Evolutionary conservation across 2,797 vertebrate species (phyloP).

Genomic region (Bovichtus diacanthus): DNA sequence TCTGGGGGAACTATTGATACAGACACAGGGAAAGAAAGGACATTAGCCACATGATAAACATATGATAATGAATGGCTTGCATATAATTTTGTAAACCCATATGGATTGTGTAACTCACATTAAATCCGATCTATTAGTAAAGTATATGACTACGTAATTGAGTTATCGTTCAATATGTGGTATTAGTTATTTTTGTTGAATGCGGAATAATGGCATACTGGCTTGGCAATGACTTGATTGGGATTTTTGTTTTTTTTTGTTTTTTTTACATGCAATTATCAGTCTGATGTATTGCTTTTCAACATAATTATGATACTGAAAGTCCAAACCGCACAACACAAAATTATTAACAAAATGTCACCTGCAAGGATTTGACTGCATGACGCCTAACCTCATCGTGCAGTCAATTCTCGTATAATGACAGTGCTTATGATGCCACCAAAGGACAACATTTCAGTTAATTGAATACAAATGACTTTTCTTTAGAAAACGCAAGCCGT

Average conservation of each 20-base stretch:
- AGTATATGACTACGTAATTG: not conserved
- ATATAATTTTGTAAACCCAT: not conserved
- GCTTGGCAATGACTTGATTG: not conserved
- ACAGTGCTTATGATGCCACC: conserved; percentile 23
- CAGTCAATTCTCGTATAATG: conserved; percentile 28
- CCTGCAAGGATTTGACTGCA: conserved; percentile 19
- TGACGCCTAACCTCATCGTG: conserved; percentile 9
- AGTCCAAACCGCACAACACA: not conserved
- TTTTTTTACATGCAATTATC: not conserved
- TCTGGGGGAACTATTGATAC: conserved; percentile 92
- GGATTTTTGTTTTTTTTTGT: too few species aligned
- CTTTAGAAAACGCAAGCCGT: conserved; percentile 18
- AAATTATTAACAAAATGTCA: conserved; percentile 11
- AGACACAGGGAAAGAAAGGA: conserved; percentile 31
- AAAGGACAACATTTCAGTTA: not conserved
- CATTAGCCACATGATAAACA: conserved; percentile 10
- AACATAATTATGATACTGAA: not conserved
- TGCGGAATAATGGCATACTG: not conserved
- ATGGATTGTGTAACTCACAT: not conserved
- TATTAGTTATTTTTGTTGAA: not conserved
- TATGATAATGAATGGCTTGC: not conserved
- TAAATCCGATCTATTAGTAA: not conserved
- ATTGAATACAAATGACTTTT: conserved; percentile 14
- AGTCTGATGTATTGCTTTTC: not conserved
- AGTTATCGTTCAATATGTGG: conserved; percentile 14